phyloP scores from a whole-genome alignment of 2,888 invertebrate species.

The Dryomyza anilis region DNA sequence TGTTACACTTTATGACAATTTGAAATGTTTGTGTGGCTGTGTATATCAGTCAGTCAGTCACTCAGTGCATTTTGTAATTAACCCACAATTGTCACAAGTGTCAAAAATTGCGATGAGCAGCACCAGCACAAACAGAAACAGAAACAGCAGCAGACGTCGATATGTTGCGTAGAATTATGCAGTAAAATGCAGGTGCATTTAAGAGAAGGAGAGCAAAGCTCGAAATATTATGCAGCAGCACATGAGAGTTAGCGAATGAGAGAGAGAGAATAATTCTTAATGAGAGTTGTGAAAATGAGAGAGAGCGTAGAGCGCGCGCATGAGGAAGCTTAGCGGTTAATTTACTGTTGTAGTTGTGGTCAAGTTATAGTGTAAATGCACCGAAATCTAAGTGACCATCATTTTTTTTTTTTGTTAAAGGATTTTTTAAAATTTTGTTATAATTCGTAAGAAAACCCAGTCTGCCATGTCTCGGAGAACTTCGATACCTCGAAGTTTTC shows the following conservation, averaged over 20 bases:
- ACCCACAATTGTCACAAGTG: constrained; percentile 38
- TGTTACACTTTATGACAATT: too few relatives aligned
- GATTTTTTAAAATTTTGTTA: too few relatives aligned
- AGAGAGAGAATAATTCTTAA: constrained; percentile 17
- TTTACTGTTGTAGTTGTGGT: constrained; percentile 8
- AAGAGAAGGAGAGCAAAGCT: background rate
- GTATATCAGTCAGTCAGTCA: constrained; percentile 19
- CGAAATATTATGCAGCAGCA: too few relatives aligned
- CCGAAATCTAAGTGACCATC: too few relatives aligned
- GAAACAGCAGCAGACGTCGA: too few relatives aligned
- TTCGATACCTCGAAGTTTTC: too few relatives aligned
- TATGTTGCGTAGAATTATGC: background rate
- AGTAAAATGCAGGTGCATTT: background rate
- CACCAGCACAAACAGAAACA: too few relatives aligned
- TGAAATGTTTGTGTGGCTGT: background rate
- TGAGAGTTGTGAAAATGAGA: background rate
- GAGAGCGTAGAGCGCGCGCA: background rate
- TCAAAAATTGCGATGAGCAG: constrained; percentile 32
- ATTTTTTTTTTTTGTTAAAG: too few relatives aligned
- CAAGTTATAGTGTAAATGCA: background rate
- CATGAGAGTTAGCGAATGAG: constrained; percentile 13
- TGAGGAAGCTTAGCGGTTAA: constrained; percentile 11
- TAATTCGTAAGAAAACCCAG: too few relatives aligned
- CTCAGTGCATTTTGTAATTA: constrained; percentile 29
- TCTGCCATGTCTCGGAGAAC: too few relatives aligned